Percentiles rank a stretch among this genome's conserved stretches.
These are phyloP conservation scores for Flexamia atlantica DNA, from an alignment of 2,888 invertebrate genomes.

Conservation along the genomic window DNA sequence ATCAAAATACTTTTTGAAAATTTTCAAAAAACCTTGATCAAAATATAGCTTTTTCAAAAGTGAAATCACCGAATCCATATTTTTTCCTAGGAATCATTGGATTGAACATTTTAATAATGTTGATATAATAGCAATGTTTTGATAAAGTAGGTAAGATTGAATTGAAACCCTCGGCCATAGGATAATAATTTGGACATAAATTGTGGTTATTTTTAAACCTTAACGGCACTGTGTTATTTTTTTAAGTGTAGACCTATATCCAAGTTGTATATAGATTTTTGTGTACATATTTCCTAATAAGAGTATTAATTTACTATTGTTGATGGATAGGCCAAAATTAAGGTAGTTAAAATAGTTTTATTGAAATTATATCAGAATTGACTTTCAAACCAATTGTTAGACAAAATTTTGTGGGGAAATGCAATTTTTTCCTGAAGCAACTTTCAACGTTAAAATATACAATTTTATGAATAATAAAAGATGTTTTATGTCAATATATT, in stretches of 20 bases:
- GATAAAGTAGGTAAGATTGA: neutral
- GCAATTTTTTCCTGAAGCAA: no score
- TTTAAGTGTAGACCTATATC: neutral
- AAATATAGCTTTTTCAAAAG: neutral
- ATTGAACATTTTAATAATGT: neutral
- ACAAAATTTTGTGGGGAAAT: no score
- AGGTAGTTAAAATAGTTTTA: no score
- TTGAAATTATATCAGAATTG: no score
- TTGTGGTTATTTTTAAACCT: neutral
- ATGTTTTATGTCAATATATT: no score
- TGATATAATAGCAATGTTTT: neutral
- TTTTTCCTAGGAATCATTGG: neutral
- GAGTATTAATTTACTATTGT: neutral
- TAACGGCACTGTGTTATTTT: conserved; percentile 7
- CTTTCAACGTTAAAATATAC: no score
- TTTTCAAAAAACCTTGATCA: neutral
- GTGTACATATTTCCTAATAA: conserved; percentile 20
- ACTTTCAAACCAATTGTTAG: no score
- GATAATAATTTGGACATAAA: no score
- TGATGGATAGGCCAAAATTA: neutral
- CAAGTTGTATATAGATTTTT: conserved; percentile 16
- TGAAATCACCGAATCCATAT: neutral
- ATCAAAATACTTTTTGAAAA: neutral
- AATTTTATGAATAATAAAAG: no score
- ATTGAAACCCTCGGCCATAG: no score